Evolutionary conservation across 2,113 vertebrate genomes (phyloP), one percentile per base, ranked within the genome.

Genomic region (Pseudorectes ferrugineus): DNA sequence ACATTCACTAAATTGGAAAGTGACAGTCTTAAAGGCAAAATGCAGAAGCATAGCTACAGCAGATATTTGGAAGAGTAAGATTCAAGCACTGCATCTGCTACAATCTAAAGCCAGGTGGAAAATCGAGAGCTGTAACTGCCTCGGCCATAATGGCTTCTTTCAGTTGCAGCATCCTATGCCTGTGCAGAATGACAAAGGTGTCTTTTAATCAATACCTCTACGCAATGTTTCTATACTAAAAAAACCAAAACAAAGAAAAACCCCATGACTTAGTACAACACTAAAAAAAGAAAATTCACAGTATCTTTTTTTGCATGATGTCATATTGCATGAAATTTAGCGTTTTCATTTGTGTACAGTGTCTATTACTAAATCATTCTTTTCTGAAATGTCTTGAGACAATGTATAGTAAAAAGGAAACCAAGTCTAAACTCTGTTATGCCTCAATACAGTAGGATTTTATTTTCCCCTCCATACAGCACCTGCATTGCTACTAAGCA

Each of bases 191-290:
- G 1, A 16, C 20, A 66, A 52, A 36, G 1, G 1, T 42, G 22
- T 23, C 33, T 66, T 72, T 40, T 9, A 2, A 84, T 67, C 21
- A 26, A 2, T 11, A 6, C 18, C 52, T 48, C 45, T 10, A 45
- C 9, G 4, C 36, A 62, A 33, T 24, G 15, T 28, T 66, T 29
- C 38, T 22, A 29, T 3, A 74, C 4, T 9, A 24, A 71, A 63
- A 59, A 49, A 28, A 24, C 2, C 2, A 31, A 14, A 35, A 0
- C 16, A 9, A 71, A 10, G 2, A 38, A 43, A 35, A 46, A 1
- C 6, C 16, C 5, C 6, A 28, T 3, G 9, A 52, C 12, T 54
- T 22, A 70, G 22, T 43, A 21, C 26, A 80, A n/a, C 65, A 85
- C 2, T 48, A 65, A 70, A 77, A 6, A 20, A 54, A 73, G 10